Evolutionary conservation across 2,888 invertebrate species (phyloP).

Genomic region (Mythimna impura): DNA sequence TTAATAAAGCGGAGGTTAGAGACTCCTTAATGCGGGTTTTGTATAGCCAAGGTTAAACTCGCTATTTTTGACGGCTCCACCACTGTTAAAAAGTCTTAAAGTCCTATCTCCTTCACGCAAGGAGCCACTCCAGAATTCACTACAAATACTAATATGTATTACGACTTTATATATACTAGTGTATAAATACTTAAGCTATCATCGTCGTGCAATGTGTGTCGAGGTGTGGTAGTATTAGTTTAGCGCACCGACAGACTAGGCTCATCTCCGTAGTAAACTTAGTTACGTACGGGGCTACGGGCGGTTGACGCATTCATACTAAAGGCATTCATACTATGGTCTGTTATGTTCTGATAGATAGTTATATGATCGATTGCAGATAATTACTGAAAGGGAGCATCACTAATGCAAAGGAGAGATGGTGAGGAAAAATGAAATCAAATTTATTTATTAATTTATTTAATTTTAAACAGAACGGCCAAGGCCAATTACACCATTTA

Average conservation of each 20-base stretch:
- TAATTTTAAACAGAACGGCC: no score
- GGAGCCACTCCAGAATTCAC: background rate
- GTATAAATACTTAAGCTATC: conserved; percentile 7
- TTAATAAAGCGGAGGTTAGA: background rate
- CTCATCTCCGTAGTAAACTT: conserved; percentile 43
- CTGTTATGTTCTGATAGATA: conserved; percentile 4
- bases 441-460: no score
- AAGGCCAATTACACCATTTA: no score
- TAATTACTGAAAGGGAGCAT: background rate
- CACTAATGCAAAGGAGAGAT: background rate
- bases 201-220: conserved; percentile 22
- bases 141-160: conserved; percentile 2
- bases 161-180: background rate
- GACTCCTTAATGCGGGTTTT: background rate
- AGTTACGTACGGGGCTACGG: conserved; percentile 24
- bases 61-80: background rate
- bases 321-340: background rate
- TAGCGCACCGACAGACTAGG: conserved; percentile 21
- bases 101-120: background rate
- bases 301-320: conserved; percentile 4
- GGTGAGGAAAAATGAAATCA: no score
- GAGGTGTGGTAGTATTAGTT: conserved; percentile 29
- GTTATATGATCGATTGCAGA: background rate
- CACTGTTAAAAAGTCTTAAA: background rate
- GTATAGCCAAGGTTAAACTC: background rate